Percentiles rank a stretch among this genome's conserved stretches.
These are phyloP conservation scores for Pampusana beccarii DNA, from an alignment of 2,113 vertebrate genomes.

Conservation along the genomic window DNA sequence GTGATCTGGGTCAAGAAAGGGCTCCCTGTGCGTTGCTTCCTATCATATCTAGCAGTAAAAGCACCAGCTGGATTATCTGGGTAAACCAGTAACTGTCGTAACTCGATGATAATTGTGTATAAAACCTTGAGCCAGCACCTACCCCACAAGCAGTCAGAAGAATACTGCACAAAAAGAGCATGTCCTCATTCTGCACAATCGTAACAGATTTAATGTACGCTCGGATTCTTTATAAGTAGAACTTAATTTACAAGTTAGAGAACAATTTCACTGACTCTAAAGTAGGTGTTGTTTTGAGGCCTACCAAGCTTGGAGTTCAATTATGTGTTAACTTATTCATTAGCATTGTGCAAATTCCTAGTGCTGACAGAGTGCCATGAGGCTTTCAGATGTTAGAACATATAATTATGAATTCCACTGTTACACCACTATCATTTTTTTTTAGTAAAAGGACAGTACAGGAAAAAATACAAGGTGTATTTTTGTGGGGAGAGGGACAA, in stretches of 20 bases:
- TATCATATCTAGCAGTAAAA: not conserved
- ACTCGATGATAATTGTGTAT: rapidly evolving
- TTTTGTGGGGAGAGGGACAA: not conserved
- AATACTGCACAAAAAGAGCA: not conserved
- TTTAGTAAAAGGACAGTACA: not conserved
- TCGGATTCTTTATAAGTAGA: not conserved
- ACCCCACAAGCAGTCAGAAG: not conserved
- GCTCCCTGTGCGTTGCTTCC: not conserved
- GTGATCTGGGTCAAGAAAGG: not conserved
- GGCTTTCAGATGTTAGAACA: not conserved
- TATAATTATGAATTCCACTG: not conserved
- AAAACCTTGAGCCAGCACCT: not conserved
- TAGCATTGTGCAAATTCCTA: not conserved
- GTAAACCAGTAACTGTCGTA: not conserved
- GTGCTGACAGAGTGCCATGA: not conserved
- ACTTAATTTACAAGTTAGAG: not conserved
- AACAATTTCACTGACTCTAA: not conserved
- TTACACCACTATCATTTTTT: not conserved
- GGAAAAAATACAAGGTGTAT: not conserved
- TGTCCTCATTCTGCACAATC: not conserved
- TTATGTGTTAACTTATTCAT: not conserved
- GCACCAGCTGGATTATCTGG: not conserved
- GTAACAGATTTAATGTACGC: not conserved
- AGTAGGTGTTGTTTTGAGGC: not conserved
- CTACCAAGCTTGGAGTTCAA: not conserved